Conservation (phyloP, 1,140 invertebrate genomes). For the Platorchestia sp. region DNA sequence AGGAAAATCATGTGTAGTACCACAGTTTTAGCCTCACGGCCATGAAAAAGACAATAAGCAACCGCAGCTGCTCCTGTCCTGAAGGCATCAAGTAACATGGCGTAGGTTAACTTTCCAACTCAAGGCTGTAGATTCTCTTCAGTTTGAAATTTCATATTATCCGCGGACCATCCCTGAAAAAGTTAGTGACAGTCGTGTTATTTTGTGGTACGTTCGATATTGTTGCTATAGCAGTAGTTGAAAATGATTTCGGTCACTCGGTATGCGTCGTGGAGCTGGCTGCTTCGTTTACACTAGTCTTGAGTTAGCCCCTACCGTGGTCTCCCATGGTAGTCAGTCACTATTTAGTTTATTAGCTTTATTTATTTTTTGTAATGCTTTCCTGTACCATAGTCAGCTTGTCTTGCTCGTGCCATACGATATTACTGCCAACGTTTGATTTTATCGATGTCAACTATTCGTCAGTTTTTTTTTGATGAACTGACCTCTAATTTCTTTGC, state of each 20-base stretch:
- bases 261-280: background rate
- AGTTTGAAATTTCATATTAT: background rate
- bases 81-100: background rate
- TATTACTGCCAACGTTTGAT: background rate
- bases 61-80: background rate
- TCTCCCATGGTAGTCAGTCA: background rate
- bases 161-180: background rate
- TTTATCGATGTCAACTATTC: background rate
- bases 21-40: background rate
- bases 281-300: background rate
- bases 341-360: background rate
- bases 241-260: background rate
- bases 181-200: background rate
- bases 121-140: background rate
- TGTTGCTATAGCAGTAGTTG: background rate
- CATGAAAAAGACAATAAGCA: background rate
- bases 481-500: background rate
- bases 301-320: background rate
- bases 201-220: background rate
- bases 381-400: background rate
- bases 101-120: background rate
- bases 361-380: constrained; percentile 9
- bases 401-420: background rate
- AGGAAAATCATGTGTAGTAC: background rate
- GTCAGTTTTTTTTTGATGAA: background rate